Evolutionary conservation across 1,140 invertebrate genomes (phyloP).

Genomic region (Asobara japonica): DNA sequence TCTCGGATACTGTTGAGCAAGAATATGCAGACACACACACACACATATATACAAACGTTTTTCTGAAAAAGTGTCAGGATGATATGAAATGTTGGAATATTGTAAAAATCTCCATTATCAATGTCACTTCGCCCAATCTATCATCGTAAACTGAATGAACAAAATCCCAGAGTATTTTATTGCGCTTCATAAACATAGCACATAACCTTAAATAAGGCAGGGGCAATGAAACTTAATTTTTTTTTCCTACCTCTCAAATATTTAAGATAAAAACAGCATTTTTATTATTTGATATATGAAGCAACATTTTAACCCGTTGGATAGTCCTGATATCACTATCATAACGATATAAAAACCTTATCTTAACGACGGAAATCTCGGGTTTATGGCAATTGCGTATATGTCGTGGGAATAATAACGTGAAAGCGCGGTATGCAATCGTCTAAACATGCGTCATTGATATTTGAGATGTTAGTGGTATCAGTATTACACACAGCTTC

Average conservation of each 20-base stretch:
- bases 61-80: too few relatives aligned
- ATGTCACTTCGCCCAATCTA: too few relatives aligned
- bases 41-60: too few relatives aligned
- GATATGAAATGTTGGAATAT: too few relatives aligned
- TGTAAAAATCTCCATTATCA: too few relatives aligned
- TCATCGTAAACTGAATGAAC: too few relatives aligned
- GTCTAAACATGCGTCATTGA: slow-evolving; percentile 1
- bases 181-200: not conserved
- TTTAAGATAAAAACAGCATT: not conserved
- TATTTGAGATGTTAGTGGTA: not conserved
- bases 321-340: not conserved
- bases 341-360: not conserved
- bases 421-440: not conserved
- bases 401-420: not conserved
- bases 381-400: not conserved
- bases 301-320: not conserved
- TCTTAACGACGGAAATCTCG: slow-evolving; percentile 1
- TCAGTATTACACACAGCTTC: not conserved
- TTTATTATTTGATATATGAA: not conserved
- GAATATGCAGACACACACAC: too few relatives aligned
- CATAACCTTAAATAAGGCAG: not conserved
- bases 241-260: slow-evolving; percentile 3
- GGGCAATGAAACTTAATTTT: slow-evolving; percentile 2
- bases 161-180: not conserved
- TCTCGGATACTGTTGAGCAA: too few relatives aligned